Percentiles rank a stretch among this genome's conserved stretches.
phyloP scores from a whole-genome alignment of 2,888 invertebrate genomes.

The Nebria salina region DNA sequence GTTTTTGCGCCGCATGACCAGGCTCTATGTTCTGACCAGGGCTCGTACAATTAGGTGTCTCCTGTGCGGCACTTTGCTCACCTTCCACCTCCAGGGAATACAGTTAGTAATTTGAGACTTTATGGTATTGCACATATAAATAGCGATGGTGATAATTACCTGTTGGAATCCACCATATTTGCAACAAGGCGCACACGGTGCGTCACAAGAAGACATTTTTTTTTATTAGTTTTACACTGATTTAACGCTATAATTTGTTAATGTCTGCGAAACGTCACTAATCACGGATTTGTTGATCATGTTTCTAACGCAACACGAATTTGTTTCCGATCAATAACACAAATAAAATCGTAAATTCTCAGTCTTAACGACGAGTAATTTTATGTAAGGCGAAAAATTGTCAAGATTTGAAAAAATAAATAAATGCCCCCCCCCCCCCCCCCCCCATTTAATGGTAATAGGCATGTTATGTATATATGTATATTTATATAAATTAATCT shows the following conservation, averaged over 20 bases:
- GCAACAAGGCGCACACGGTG: conserved; percentile 33
- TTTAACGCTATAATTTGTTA: neutral
- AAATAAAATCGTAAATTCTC: too few species aligned
- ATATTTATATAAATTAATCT: too few species aligned
- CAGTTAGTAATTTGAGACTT: neutral
- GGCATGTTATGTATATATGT: too few species aligned
- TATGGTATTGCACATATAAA: too few species aligned
- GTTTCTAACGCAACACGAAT: conserved; percentile 9
- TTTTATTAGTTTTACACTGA: neutral
- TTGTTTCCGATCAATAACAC: neutral
- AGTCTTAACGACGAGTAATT: too few species aligned
- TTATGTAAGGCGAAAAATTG: too few species aligned
- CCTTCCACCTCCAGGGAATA: neutral
- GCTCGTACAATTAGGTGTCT: conserved; percentile 21
- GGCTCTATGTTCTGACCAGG: conserved; percentile 11
- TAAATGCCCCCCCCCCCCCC: too few species aligned
- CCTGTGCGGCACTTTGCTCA: neutral
- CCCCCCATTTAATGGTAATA: too few species aligned
- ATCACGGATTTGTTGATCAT: neutral
- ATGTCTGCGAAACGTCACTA: conserved; percentile 6
- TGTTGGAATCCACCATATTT: conserved; percentile 37
- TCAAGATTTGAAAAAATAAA: too few species aligned
- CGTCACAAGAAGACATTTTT: conserved; percentile 25
- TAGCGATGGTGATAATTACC: conserved; percentile 6
- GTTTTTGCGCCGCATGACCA: conserved; percentile 7